Percentiles rank a stretch among this genome's conserved stretches.
Conservation (phyloP, 2,888 invertebrate genomes). For the Frankliniella fusca region DNA sequence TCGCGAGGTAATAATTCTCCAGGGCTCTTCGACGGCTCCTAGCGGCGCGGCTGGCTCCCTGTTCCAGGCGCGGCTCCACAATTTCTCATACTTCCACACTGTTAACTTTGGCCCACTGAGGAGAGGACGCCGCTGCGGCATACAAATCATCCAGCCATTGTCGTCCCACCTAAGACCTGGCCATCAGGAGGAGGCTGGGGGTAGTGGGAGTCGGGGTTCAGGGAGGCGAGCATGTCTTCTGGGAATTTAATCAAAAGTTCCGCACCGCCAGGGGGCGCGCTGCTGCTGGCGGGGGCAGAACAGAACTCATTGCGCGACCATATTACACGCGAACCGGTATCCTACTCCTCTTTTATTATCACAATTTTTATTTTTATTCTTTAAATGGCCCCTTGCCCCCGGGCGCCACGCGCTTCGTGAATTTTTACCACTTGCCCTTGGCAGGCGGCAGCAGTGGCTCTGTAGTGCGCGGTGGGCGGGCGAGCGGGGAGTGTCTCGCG, state of each 20-base stretch:
- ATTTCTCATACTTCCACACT: constrained; percentile 1
- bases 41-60: no score
- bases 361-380: neutral
- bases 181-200: neutral
- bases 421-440: no score
- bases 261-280: neutral
- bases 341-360: neutral
- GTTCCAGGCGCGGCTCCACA: neutral
- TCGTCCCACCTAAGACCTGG: neutral
- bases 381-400: neutral
- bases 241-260: constrained; percentile 23
- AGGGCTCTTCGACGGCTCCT: no score
- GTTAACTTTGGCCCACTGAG: no score
- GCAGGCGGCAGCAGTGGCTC: no score
- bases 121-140: no score
- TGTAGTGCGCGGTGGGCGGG: no score
- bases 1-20: no score
- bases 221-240: neutral
- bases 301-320: neutral
- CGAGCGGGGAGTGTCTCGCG: neutral
- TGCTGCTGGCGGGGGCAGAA: neutral
- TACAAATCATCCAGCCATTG: constrained; percentile 9
- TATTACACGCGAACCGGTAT: neutral
- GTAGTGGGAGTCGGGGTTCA: neutral
- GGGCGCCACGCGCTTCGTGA: no score